Conservation (phyloP, 1,140 invertebrate genomes). For the Onthophagus taurus region DNA sequence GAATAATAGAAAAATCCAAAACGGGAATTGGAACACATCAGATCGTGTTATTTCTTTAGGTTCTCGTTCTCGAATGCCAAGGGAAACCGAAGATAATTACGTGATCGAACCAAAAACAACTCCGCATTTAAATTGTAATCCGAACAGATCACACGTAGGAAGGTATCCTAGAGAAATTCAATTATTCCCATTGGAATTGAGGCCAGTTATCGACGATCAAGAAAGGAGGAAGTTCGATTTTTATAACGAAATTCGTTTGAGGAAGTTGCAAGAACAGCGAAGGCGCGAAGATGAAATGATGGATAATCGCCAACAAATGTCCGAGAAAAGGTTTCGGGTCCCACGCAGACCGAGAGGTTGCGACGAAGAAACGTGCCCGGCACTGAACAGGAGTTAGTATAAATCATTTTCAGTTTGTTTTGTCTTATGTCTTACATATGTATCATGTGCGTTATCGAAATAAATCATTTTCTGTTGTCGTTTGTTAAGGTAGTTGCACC, state of each 20-base stretch:
- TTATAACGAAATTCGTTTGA: neutral
- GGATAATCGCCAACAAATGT: neutral
- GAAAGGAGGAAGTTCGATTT: neutral
- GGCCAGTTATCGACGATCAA: neutral
- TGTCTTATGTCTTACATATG: neutral
- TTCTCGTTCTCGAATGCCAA: too few species aligned
- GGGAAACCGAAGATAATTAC: slow-evolving; percentile 1
- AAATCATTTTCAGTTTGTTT: neutral
- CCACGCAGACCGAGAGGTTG: neutral
- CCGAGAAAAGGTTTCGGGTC: neutral
- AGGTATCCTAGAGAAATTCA: slow-evolving; percentile 6
- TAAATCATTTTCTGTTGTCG: neutral
- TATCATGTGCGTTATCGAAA: neutral
- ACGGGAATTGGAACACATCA: too few species aligned
- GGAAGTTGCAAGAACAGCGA: too few species aligned
- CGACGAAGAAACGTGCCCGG: neutral
- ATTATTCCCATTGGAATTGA: slow-evolving; percentile 1
- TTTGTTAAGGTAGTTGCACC: slow-evolving; percentile 1
- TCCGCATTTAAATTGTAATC: neutral
- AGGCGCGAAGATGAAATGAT: neutral
- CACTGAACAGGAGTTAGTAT: neutral
- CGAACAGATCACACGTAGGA: neutral
- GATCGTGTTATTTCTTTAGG: too few species aligned
- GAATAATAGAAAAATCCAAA: too few species aligned
- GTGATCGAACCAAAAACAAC: neutral